Base-by-base conservation (phyloP, 2,113 vertebrate genomes). In the Salvator merianae region DNA sequence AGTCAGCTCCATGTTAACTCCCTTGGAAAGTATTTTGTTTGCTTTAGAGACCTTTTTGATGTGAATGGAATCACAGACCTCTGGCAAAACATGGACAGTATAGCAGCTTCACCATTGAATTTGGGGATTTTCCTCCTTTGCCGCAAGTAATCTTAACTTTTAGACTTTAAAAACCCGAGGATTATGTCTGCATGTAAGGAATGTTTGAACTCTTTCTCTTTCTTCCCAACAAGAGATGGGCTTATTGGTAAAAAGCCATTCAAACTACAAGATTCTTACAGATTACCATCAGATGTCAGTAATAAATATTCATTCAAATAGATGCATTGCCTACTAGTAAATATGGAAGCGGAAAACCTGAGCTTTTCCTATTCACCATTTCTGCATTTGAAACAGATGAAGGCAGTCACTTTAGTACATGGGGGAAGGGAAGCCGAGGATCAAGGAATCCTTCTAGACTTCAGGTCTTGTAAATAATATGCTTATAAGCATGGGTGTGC, bases 41-140 rank as follows among this genome's bases (percentile, higher is more conserved):
- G 1, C 7, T 53, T 70, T 34, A 0, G 0, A 30, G 68, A 71
- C 34, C 71, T 73, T 3, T 82, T 38, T 79, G 75, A 79, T 79
- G 32, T 32, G 53, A 81, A 40, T 40, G 38, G 88, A 73, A 72
- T 32, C 68, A 4, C 80, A n/a, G 70, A 83, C 74, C 78, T 69
- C 24, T 70, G n/a, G 30, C 0, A 32, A 84, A 74, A 71, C 5
- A 73, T 81, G 81, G 84, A 78, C 84, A 84, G 74, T 66, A 84
- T 40, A 73, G 81, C 83, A 89, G 89, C 88, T 86, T 82, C 68
- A 80, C 75, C 83, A 78, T 91, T 92, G 85, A 0, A 3, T n/a
- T 77, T 81, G 70, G 77, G 88, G 88, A 85, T 90, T 71, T 73
- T 89, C 71, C 86, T 86, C 85, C 75, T 86, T 62, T 86, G 34